Conservation (phyloP, 2,888 invertebrate species). For the Hirtodrosophila alboralis region DNA sequence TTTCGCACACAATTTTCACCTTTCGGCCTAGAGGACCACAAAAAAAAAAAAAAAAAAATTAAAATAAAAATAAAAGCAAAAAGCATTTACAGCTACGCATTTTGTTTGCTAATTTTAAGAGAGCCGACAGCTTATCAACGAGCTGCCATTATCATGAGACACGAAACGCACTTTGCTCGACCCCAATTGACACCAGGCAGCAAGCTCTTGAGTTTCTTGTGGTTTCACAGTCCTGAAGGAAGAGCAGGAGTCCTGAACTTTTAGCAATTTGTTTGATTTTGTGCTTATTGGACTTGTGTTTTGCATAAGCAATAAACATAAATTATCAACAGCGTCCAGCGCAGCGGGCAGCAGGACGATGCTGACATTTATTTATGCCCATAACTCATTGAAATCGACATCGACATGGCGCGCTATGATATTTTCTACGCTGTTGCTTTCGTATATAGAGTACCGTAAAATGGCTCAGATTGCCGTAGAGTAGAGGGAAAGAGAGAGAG, state of each 20-base stretch:
- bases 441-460: not conserved
- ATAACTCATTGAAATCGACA: slow-evolving; percentile 57
- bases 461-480: no score
- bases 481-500: no score
- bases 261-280: slow-evolving; percentile 73
- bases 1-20: slow-evolving; percentile 79
- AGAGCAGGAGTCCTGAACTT: slow-evolving; percentile 37
- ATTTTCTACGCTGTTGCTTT: slow-evolving; percentile 24
- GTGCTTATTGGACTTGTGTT: slow-evolving; percentile 73
- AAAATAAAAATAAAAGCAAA: slow-evolving; percentile 58
- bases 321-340: slow-evolving; percentile 65
- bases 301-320: slow-evolving; percentile 81
- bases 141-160: slow-evolving; percentile 61
- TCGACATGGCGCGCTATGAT: slow-evolving; percentile 25
- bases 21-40: slow-evolving; percentile 52
- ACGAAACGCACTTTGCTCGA: slow-evolving; percentile 11
- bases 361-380: slow-evolving; percentile 72
- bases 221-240: slow-evolving; percentile 5
- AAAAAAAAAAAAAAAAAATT: slow-evolving; percentile 18
- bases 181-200: slow-evolving; percentile 49
- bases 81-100: slow-evolving; percentile 78
- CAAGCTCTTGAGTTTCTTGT: slow-evolving; percentile 6
- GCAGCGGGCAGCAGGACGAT: slow-evolving; percentile 15
- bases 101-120: slow-evolving; percentile 78
- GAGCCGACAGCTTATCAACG: slow-evolving; percentile 70